Evolutionary conservation across 1,140 invertebrate species (phyloP).

Genomic region (Micrasema longulum): DNA sequence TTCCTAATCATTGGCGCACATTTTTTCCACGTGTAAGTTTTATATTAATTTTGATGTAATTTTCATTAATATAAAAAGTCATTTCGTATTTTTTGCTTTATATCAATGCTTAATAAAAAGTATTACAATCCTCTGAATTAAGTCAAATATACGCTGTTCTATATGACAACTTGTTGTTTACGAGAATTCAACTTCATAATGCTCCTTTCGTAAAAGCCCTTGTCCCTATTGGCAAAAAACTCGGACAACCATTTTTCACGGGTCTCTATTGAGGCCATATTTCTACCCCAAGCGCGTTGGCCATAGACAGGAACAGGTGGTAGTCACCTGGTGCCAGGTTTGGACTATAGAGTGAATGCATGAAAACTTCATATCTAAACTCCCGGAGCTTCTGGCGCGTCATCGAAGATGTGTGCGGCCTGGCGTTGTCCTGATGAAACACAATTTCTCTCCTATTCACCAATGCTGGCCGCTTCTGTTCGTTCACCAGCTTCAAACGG

Average conservation of each 20-base stretch:
- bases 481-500: constrained; percentile 19
- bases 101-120: too few species aligned
- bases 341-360: neutral
- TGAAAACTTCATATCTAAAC: too few species aligned
- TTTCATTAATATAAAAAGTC: too few species aligned
- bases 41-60: too few species aligned
- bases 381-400: constrained; percentile 13
- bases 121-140: too few species aligned
- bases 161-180: too few species aligned
- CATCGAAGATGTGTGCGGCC: constrained; percentile 20
- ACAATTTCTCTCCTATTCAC: constrained; percentile 17
- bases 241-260: constrained; percentile 19
- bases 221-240: constrained; percentile 25
- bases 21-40: too few species aligned
- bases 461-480: constrained; percentile 14
- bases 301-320: neutral
- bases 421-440: constrained; percentile 24
- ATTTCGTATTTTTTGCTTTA: too few species aligned
- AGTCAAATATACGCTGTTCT: too few species aligned
- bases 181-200: too few species aligned
- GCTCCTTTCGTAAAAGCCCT: constrained; percentile 15
- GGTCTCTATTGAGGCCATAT: constrained; percentile 20
- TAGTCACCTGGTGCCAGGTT: neutral
- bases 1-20: too few species aligned
- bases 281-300: constrained; percentile 6